Evolutionary conservation across 2,113 vertebrate genomes (phyloP).

Genomic region (Mastomys natalensis): DNA sequence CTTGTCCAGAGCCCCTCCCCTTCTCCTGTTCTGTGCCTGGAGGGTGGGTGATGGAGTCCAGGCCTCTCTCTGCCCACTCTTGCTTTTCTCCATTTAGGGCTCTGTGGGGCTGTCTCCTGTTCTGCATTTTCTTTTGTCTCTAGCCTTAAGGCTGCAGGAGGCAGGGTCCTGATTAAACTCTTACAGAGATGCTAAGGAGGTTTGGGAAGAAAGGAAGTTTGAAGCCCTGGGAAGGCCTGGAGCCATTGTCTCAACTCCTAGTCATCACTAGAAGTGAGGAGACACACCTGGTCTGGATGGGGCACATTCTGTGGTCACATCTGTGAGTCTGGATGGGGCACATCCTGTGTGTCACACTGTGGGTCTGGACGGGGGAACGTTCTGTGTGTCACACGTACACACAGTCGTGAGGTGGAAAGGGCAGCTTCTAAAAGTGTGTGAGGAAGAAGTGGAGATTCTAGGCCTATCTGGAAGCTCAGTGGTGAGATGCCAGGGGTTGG

Average conservation of each 20-base stretch:
- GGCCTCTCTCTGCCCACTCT: neutral
- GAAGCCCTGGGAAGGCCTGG: neutral
- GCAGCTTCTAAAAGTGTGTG: fast-evolving
- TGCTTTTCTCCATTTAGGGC: conserved; percentile 64
- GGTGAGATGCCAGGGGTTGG: neutral
- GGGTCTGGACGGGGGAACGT: too few species aligned
- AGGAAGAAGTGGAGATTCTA: neutral
- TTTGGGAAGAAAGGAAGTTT: neutral
- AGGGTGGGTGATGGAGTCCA: neutral
- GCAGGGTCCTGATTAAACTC: neutral
- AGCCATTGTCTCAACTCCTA: neutral
- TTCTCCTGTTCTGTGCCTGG: neutral
- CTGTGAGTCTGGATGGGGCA: too few species aligned
- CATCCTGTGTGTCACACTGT: too few species aligned
- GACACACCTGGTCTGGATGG: too few species aligned
- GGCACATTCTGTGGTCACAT: too few species aligned
- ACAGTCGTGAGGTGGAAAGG: neutral
- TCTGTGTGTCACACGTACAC: too few species aligned
- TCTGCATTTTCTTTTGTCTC: conserved; percentile 60
- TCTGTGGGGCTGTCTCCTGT: conserved; percentile 67
- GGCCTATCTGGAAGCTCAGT: too few species aligned
- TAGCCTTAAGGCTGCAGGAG: neutral
- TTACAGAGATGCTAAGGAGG: neutral
- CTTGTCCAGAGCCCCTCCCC: conserved; percentile 55
- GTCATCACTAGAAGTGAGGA: neutral